phyloP scores from a whole-genome alignment of 2,888 invertebrate genomes.

The Metellina segmentata region DNA sequence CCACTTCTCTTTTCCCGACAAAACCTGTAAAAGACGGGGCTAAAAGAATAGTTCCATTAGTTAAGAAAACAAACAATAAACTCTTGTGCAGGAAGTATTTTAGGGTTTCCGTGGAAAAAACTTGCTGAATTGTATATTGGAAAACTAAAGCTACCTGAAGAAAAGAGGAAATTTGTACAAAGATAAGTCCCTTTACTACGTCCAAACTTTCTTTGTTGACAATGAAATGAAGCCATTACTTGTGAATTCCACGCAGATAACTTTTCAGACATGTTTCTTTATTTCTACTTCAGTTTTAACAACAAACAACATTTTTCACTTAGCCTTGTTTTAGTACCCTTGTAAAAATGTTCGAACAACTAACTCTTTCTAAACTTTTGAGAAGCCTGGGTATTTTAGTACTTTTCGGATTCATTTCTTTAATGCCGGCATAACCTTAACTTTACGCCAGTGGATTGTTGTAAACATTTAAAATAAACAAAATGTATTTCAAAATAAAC shows the following conservation, averaged over 20 bases:
- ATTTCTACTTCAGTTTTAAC: constrained; percentile 37
- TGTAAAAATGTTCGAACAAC: constrained; percentile 23
- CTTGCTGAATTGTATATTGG: background rate
- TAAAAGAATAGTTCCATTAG: background rate
- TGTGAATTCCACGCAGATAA: background rate
- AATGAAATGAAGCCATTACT: constrained; percentile 8
- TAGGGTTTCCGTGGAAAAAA: background rate
- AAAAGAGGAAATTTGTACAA: constrained; percentile 22
- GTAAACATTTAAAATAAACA: background rate
- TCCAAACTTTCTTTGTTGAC: constrained; percentile 27
- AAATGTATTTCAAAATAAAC: no score
- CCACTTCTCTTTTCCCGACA: background rate
- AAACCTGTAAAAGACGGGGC: background rate
- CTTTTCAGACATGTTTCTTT: constrained; percentile 20
- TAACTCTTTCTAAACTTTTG: constrained; percentile 1
- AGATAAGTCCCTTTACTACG: constrained; percentile 6
- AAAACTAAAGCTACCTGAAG: background rate
- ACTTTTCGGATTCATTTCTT: constrained; percentile 22
- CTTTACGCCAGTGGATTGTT: background rate
- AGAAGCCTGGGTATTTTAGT: constrained; percentile 14
- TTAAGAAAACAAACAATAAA: constrained; percentile 1
- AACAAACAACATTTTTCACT: constrained; percentile 54
- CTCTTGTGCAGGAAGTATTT: background rate
- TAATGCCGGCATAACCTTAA: background rate
- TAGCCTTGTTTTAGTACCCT: constrained; percentile 41